Evolutionary conservation across 2,797 vertebrate genomes (phyloP).

Genomic region (Morus bassanus): DNA sequence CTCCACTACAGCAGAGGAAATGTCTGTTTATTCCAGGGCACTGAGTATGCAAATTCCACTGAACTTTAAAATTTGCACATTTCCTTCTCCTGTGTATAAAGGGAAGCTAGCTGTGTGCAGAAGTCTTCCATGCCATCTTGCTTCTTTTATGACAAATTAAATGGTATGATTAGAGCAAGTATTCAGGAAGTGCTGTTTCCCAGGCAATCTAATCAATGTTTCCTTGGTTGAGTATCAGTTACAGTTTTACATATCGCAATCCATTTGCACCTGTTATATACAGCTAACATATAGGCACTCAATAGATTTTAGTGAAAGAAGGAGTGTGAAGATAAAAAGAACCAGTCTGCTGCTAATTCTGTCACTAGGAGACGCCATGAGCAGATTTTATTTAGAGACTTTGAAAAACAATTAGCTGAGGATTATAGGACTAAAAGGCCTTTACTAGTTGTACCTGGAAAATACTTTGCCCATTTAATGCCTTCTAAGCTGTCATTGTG

Average conservation of each 20-base stretch:
- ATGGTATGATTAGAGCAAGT: slow-evolving; percentile 74
- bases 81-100: neutral
- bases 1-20: neutral
- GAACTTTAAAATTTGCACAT: neutral
- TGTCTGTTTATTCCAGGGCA: neutral
- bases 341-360: slow-evolving; percentile 74
- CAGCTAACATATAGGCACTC: slow-evolving; percentile 69
- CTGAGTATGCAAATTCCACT: neutral
- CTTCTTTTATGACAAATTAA: slow-evolving; percentile 77
- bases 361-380: slow-evolving; percentile 79
- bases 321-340: slow-evolving; percentile 75
- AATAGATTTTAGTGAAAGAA: slow-evolving; percentile 64
- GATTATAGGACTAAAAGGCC: slow-evolving; percentile 91
- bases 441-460: slow-evolving; percentile 88
- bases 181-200: slow-evolving; percentile 76
- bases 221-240: slow-evolving; percentile 72
- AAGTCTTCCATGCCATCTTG: slow-evolving; percentile 56
- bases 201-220: slow-evolving; percentile 75
- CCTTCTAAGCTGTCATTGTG: slow-evolving; percentile 91
- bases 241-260: slow-evolving; percentile 75
- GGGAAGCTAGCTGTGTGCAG: neutral
- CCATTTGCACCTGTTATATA: slow-evolving; percentile 78
- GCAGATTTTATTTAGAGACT: slow-evolving; percentile 81
- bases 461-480: slow-evolving; percentile 88
- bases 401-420: slow-evolving; percentile 87